Evolutionary conservation across 2,888 invertebrate genomes (phyloP).

Genomic region (Hirudinaria manillensis): DNA sequence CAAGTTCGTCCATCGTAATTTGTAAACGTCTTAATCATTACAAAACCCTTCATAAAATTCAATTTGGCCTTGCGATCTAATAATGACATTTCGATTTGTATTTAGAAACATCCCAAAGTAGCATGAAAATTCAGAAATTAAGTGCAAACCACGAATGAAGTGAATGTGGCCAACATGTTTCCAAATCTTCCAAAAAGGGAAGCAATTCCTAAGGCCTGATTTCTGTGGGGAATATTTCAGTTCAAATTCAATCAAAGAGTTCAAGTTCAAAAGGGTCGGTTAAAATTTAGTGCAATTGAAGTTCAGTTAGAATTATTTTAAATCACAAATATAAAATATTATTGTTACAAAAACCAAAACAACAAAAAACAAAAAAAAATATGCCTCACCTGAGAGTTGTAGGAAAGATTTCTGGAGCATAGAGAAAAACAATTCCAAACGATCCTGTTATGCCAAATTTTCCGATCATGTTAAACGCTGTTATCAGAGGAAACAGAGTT

Average conservation of each 20-base stretch:
- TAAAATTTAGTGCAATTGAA: neutral
- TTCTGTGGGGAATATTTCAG: conserved; percentile 41
- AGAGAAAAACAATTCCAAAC: conserved; percentile 50
- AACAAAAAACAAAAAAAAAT: neutral
- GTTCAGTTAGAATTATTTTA: neutral
- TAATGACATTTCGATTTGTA: no score
- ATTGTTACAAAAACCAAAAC: no score
- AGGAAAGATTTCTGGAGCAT: conserved; percentile 49
- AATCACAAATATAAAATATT: no score
- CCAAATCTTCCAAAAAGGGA: conserved; percentile 50
- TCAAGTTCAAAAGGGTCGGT: neutral
- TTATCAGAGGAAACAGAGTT: conserved; percentile 29
- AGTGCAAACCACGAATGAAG: conserved; percentile 47
- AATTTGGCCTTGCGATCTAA: no score
- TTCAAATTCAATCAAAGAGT: neutral
- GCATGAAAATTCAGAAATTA: neutral
- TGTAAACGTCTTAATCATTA: no score
- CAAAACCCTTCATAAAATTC: no score
- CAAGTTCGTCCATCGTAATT: no score
- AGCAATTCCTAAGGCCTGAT: conserved; percentile 48
- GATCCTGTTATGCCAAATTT: conserved; percentile 53
- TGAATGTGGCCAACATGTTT: conserved; percentile 48
- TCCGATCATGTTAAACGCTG: conserved; percentile 42
- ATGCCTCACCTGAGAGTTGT: conserved; percentile 20
- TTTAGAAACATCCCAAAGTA: no score